These are phyloP conservation scores for Mormyrus iriodes DNA, from an alignment of 2,113 vertebrate genomes.

Conservation along the genomic window DNA sequence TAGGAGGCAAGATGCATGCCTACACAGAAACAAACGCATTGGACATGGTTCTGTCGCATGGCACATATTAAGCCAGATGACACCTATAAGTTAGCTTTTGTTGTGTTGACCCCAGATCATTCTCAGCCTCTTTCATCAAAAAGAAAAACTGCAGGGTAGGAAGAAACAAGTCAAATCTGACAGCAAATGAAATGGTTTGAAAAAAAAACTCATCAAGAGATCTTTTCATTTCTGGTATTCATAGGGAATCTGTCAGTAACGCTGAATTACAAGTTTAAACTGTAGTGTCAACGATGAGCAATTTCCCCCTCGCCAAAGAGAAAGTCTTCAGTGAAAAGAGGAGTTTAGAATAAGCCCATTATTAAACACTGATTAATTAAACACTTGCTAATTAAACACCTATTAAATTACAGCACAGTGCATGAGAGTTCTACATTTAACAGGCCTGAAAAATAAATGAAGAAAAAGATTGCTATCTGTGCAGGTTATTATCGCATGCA, in stretches of 20 bases:
- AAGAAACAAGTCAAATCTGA: not conserved
- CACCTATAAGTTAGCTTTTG: not conserved
- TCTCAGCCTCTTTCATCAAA: not conserved
- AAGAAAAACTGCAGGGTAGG: not conserved
- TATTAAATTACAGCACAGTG: constrained; percentile 25
- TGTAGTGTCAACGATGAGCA: constrained; percentile 11
- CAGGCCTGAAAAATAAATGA: constrained; percentile 37
- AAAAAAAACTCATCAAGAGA: not conserved
- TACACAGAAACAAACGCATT: not conserved
- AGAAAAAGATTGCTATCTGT: constrained; percentile 39
- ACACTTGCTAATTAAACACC: constrained; percentile 20
- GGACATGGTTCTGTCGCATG: not conserved
- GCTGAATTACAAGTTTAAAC: constrained; percentile 10
- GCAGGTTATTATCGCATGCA: constrained; percentile 14
- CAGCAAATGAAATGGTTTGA: constrained; percentile 13
- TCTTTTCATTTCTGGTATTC: constrained; percentile 17
- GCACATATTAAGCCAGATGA: not conserved
- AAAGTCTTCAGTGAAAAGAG: not conserved
- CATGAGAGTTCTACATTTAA: constrained; percentile 43
- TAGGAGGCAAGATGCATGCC: not conserved
- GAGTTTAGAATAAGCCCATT: constrained; percentile 18
- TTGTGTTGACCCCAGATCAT: not conserved
- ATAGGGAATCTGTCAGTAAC: not conserved
- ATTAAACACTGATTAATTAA: constrained; percentile 22
- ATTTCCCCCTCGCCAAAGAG: not conserved